Conservation (phyloP, 2,113 vertebrate genomes). For the Scytalopus superciliaris region DNA sequence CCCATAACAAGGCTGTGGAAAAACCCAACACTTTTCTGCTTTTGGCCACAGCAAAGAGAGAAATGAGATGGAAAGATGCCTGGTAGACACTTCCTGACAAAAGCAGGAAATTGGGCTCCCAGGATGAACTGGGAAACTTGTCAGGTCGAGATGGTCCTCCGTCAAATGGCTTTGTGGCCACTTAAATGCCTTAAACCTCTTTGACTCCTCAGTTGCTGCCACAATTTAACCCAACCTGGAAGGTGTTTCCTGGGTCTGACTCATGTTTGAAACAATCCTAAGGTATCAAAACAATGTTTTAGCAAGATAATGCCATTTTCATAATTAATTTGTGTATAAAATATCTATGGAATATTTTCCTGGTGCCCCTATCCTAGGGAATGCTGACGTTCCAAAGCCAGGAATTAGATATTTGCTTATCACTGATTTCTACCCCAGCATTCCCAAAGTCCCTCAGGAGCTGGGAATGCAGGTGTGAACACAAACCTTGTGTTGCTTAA, state of each 20-base stretch:
- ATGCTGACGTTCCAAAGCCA: not conserved
- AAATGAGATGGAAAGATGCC: not conserved
- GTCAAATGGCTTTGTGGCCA: not conserved
- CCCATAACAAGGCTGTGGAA: not conserved
- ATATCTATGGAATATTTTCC: not conserved
- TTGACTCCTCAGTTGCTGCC: not conserved
- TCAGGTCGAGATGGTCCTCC: not conserved
- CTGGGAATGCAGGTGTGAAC: not conserved
- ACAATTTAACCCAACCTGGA: not conserved
- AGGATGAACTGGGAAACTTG: not conserved
- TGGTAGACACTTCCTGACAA: not conserved
- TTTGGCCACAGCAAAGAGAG: not conserved
- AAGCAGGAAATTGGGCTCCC: not conserved
- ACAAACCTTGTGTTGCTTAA: not conserved
- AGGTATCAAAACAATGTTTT: not conserved
- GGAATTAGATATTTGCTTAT: not conserved
- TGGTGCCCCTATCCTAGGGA: not conserved
- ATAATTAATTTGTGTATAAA: not conserved
- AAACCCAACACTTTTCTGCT: fast-evolving
- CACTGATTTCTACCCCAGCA: not conserved
- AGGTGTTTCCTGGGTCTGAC: not conserved
- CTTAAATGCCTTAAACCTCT: not conserved
- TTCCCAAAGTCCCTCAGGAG: not conserved
- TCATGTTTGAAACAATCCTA: not conserved
- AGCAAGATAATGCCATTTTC: not conserved